Evolutionary conservation across 2,888 invertebrate species (phyloP).

Genomic region (Latrodectus elegans): DNA sequence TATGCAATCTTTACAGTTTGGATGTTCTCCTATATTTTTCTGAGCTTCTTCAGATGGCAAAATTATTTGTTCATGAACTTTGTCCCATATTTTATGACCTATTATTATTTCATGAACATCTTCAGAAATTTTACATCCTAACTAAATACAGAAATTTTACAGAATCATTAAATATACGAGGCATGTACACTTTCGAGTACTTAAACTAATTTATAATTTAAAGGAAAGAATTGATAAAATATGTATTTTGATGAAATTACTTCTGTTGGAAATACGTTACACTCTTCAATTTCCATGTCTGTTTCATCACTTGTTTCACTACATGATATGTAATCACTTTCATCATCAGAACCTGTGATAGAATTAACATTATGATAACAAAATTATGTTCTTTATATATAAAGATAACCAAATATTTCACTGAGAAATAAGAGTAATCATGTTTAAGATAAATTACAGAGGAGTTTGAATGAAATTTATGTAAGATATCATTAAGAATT

Average conservation of each 20-base stretch:
- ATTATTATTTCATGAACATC: constrained; percentile 81
- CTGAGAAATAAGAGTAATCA: too few species aligned
- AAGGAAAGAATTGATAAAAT: neutral
- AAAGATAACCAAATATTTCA: too few species aligned
- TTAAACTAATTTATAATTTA: too few species aligned
- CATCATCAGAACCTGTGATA: constrained; percentile 71
- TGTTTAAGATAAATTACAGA: too few species aligned
- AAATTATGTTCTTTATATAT: too few species aligned
- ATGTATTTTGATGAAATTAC: neutral
- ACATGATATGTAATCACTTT: constrained; percentile 74
- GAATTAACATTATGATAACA: too few species aligned
- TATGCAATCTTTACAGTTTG: constrained; percentile 42
- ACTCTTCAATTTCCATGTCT: constrained; percentile 70
- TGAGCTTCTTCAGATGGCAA: constrained; percentile 37
- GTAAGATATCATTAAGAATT: too few species aligned
- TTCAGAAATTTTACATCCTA: constrained; percentile 72
- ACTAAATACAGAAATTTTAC: constrained; percentile 13
- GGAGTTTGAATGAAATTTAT: too few species aligned
- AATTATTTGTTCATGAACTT: constrained; percentile 77
- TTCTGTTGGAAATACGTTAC: constrained; percentile 55
- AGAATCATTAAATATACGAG: neutral
- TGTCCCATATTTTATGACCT: constrained; percentile 79
- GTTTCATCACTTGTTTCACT: constrained; percentile 73
- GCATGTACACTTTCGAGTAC: neutral
- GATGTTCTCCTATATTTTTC: constrained; percentile 23